Base-by-base conservation (phyloP, 2,888 invertebrate genomes). In the Drosophila limbata region DNA sequence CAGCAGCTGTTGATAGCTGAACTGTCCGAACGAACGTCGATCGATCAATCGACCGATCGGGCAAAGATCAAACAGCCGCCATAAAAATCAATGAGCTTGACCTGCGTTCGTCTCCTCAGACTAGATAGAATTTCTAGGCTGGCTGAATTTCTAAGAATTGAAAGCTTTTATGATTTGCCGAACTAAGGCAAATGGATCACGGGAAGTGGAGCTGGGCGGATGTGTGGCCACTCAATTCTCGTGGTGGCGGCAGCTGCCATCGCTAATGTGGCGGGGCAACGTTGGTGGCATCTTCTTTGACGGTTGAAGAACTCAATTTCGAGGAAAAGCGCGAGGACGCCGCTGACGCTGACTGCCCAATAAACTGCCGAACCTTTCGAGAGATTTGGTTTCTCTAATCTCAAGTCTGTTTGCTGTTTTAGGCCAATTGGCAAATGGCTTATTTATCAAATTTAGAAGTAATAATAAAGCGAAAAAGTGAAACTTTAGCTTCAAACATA, bases 91-190 rank as follows among this genome's bases (percentile, higher is more conserved):
- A 81, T 88, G 88, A 88, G 79, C 79, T 84, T 72, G 70, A 64
- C 57, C 75, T 72, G 63, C 35, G 65, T 37, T 63, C 56, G 55
- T 57, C 62, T 61, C 59, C 39, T 11, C 44, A 70, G 77, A 86
- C 87, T 86, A 86, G 86, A 86, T 86, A 86, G 89, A 89, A 64
- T 86, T 86, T 86, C 86, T 86, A 86, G 89, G 86, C 88, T 77
- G 70, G 42, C 71, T 48, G 47, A 67, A 88, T 68, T 86, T 86
- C 86, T 89, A 85, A 88, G 86, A 86, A 86, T 79, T 73, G 33
- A 33, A 45, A 68, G 81, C 86, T 83, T 89, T 86, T 55, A 81
- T 35, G 83, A 76, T 89, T 89, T 83, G 86, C 86, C 86, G 86
- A 88, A 68, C 53, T 48, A 50, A 19, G 35, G 48, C 53, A 60